Base-by-base conservation (phyloP, 1,140 invertebrate genomes). In the Agrilus planipennis region DNA sequence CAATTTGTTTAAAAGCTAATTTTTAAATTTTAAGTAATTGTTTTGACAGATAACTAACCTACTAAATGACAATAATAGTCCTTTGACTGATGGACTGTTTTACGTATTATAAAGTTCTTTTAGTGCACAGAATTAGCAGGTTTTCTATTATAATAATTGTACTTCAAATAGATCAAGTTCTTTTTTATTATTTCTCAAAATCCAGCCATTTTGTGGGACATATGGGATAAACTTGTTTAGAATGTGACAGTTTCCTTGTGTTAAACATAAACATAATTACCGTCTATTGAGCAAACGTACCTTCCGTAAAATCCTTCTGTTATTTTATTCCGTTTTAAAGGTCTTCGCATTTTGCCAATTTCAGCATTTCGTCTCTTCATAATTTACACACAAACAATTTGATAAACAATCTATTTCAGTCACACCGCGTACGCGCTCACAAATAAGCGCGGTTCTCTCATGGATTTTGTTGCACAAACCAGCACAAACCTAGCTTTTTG, bases 301-400 rank as follows among this genome's bases (percentile, higher is more conserved):
- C 87, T 91, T 80, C 88, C 87, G 72, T 90, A 92, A 70, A 92
- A 83, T 73, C 86, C 85, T 74, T 92, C 88, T 58, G 84, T 82
- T 69, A 92, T 88, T 83, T 92, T 93, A 73, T 81, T 91, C 70
- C 84, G 79, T 78, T 92, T 93, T 70, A 91, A 72, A 62, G 88
- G 86, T 74, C 89, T 82, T 75, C 89, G 82, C 73, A 91, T 77
- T 78, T 94, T 94, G 72, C 84, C 85, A 75, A 83, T 83, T 69
- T 92, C 89, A 75, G 80, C 87, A 87, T 91, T 92, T 79, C 89
- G 84, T 75, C 89, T 88, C 87, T 93, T 94, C 90, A 94, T 94
- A 82, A 67, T 72, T 73, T 49, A 52, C 44, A 44, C 44, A 48
- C 39, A 45, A 56, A 52, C 53, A 41, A 47, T 47, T 38, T 47